Evolutionary conservation across 2,888 invertebrate species (phyloP).

Genomic region (Lamellibrachia satsuma): DNA sequence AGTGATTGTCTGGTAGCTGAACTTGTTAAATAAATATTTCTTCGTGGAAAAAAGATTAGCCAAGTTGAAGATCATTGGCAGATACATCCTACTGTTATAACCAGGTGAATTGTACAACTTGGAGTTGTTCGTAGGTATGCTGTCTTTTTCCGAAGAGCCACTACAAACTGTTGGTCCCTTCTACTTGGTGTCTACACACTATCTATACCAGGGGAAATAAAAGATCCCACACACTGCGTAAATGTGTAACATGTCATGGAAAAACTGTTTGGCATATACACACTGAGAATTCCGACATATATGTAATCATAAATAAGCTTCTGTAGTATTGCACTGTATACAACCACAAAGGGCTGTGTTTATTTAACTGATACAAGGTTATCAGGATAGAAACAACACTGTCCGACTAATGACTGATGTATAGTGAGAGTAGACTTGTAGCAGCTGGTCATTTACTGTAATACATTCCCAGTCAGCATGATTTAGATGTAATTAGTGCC

Average conservation of each 20-base stretch:
- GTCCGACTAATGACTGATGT: background rate
- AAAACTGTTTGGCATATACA: background rate
- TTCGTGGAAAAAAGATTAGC: background rate
- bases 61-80: background rate
- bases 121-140: background rate
- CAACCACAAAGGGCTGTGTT: background rate
- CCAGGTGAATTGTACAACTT: background rate
- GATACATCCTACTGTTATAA: background rate
- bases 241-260: too few relatives aligned
- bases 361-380: background rate
- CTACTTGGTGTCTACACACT: too few relatives aligned
- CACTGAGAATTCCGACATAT: background rate
- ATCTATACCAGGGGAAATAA: too few relatives aligned
- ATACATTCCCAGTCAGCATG: conserved; percentile 3
- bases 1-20: background rate
- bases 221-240: too few relatives aligned
- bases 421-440: background rate
- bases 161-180: too few relatives aligned
- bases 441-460: background rate
- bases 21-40: background rate
- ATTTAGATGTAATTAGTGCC: background rate
- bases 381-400: background rate
- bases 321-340: background rate
- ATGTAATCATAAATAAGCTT: background rate
- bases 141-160: too few relatives aligned